These are phyloP conservation scores for Leptura quadrifasciata DNA, from an alignment of 2,888 invertebrate genomes.

Conservation along the genomic window DNA sequence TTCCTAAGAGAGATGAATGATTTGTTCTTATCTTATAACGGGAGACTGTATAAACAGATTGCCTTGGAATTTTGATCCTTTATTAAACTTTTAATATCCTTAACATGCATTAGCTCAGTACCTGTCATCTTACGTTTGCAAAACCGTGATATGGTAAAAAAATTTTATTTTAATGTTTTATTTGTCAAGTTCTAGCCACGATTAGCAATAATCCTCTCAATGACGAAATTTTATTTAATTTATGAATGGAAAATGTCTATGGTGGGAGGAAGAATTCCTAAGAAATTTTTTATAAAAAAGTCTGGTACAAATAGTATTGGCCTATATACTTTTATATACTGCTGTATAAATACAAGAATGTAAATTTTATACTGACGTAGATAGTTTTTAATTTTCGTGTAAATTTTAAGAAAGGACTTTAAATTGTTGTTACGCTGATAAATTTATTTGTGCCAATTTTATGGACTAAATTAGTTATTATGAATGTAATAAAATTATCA, in stretches of 20 bases:
- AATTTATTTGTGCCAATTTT: constrained; percentile 40
- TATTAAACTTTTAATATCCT: no score
- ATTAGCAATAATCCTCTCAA: background rate
- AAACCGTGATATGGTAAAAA: background rate
- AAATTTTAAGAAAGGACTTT: constrained; percentile 12
- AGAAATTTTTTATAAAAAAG: constrained; percentile 16
- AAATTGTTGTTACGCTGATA: constrained; percentile 16
- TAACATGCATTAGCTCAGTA: background rate
- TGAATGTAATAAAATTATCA: constrained; percentile 23
- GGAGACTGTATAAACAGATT: no score
- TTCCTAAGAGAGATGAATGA: no score
- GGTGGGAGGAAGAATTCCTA: background rate
- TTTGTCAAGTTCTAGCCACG: background rate
- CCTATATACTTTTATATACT: constrained; percentile 36
- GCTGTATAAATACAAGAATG: constrained; percentile 25
- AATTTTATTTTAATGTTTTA: constrained; percentile 1
- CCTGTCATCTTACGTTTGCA: background rate
- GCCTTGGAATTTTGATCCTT: no score
- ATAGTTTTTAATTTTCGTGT: constrained; percentile 12
- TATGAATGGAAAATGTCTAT: background rate
- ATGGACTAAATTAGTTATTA: constrained; percentile 17
- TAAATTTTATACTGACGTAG: constrained; percentile 36
- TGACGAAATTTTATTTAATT: background rate
- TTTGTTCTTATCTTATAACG: no score
- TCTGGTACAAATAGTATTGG: constrained; percentile 36